Base-by-base conservation (phyloP, 1,140 invertebrate species). In the Brachionus rubens region DNA sequence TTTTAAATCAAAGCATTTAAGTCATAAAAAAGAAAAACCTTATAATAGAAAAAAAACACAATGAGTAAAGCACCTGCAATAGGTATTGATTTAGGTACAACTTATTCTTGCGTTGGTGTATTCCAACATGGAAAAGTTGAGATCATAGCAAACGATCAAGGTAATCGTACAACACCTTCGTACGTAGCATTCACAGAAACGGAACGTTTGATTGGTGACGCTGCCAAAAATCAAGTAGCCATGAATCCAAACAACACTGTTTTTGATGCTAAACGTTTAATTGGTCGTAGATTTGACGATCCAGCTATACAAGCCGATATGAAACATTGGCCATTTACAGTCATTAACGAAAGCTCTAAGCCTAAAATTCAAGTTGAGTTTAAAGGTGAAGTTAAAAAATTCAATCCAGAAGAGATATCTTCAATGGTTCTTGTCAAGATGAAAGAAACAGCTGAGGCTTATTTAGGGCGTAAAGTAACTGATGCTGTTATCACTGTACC, bases 171-270 rank as follows among this genome's bases (percentile, higher is more conserved):
- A 14, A 94, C 92, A 16, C 91, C 92, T 2, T 91, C 90, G 68
- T 94, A 92, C 82, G 92, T 96, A 12, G 92, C 92, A 3, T 96
- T 96, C 83, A 93, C 90, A 1, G 92, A 94, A 54, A 89, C 90
- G 0, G 92, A 95, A 82, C 85, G 93, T 30, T 85, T 95, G 10
- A 91, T 94, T 76, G 92, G 93, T 19, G 92, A 95, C 82, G 87
- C 85, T 0, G 86, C 86, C 19, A 87, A 91, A 82, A 90, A 87
- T 78, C 85, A 87, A 79, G 83, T 85, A 24, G 85, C 86, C 50
- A 92, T 94, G 90, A 96, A 97, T 83, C 92, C 93, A 75, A 90
- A 90, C 81, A 96, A 97, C 88, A 96, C 94, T 76, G 91, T 98
- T 83, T 98, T 96, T 85, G 87, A 93, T 86, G 90, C 91, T 28